These are phyloP conservation scores for Melanotaenia duboulayi DNA, from an alignment of 2,113 vertebrate genomes.

Conservation along the genomic window DNA sequence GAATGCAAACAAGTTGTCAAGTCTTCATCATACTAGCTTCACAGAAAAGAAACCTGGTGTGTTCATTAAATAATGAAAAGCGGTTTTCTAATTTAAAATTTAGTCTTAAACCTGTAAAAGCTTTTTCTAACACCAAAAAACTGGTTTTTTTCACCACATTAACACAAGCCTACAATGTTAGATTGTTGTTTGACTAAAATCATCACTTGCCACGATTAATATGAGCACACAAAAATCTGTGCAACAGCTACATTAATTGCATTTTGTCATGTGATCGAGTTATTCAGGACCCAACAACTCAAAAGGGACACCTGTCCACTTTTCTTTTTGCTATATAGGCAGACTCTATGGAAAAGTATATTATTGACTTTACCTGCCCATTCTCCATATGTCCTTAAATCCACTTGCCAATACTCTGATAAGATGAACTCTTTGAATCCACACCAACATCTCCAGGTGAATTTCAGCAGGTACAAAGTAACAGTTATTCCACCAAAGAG, in stretches of 20 bases:
- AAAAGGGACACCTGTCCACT: background rate
- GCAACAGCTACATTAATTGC: too few relatives aligned
- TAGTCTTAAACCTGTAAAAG: background rate
- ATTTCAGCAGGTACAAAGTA: slow-evolving; percentile 59
- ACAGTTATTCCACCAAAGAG: slow-evolving; percentile 64
- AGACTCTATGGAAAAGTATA: background rate
- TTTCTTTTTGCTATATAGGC: background rate
- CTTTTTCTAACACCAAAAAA: too few relatives aligned
- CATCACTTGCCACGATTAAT: too few relatives aligned
- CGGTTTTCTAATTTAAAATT: background rate
- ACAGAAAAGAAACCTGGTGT: background rate
- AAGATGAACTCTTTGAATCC: slow-evolving; percentile 72
- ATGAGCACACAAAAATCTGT: too few relatives aligned
- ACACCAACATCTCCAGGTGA: slow-evolving; percentile 72
- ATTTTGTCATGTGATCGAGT: too few relatives aligned
- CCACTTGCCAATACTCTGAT: slow-evolving; percentile 72
- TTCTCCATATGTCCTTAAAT: slow-evolving; percentile 73
- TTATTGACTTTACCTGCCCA: slow-evolving; percentile 80
- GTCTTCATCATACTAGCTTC: background rate
- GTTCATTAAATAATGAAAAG: background rate
- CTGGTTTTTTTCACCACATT: too few relatives aligned
- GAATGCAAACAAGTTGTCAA: background rate
- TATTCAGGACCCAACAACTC: background rate
- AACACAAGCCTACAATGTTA: too few relatives aligned
- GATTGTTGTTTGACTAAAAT: too few relatives aligned